Evolutionary conservation across 2,888 invertebrate genomes (phyloP).

Genomic region (Hypsopygia costalis): DNA sequence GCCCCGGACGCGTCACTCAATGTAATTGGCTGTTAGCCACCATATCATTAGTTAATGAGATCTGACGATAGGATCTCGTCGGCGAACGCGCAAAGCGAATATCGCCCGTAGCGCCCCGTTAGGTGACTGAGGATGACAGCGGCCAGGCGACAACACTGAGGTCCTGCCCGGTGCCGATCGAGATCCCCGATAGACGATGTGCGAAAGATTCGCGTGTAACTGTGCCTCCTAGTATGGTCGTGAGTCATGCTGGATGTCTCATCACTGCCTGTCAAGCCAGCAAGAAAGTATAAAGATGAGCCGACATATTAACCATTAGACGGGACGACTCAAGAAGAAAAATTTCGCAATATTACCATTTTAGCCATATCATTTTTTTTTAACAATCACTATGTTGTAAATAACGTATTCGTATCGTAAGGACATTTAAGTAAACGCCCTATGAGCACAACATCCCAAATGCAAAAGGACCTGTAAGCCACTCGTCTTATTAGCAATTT

Average conservation of each 20-base stretch:
- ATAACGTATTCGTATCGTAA: too few species aligned
- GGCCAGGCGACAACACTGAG: not conserved
- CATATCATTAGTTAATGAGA: slow-evolving; percentile 58
- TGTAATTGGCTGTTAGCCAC: slow-evolving; percentile 60
- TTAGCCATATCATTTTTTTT: too few species aligned
- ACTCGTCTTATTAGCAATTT: too few species aligned
- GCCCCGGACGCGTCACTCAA: slow-evolving; percentile 74
- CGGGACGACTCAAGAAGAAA: too few species aligned
- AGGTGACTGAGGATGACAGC: slow-evolving; percentile 3
- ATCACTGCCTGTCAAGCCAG: not conserved
- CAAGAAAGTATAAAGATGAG: not conserved
- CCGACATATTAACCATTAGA: too few species aligned
- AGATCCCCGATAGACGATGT: slow-evolving; percentile 1
- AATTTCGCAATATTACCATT: too few species aligned
- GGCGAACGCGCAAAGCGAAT: slow-evolving; percentile 45
- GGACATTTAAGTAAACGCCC: too few species aligned
- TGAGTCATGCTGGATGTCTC: not conserved
- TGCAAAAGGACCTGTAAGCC: too few species aligned
- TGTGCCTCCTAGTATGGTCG: not conserved
- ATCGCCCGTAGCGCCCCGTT: slow-evolving; percentile 2
- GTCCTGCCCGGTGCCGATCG: slow-evolving; percentile 1
- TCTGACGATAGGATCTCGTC: slow-evolving; percentile 50
- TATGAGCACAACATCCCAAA: too few species aligned
- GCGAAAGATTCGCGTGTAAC: slow-evolving; percentile 1
- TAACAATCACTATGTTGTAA: too few species aligned